Base-by-base conservation (phyloP, 2,113 vertebrate genomes). In the Dicerorhinus sumatrensis region DNA sequence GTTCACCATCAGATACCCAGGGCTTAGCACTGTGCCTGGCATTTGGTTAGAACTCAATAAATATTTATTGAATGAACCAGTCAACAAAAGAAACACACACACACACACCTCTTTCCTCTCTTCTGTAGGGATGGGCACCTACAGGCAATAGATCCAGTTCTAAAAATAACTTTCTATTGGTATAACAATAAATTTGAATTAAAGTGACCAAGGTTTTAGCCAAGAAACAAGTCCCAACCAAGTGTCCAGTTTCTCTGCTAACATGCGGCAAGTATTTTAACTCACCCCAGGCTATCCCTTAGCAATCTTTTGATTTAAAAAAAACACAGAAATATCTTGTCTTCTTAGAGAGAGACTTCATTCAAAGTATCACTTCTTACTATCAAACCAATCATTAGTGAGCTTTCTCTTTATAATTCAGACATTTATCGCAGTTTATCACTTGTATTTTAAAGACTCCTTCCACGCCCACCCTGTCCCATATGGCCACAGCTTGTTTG, bases 401-500 rank as follows among this genome's bases (percentile, higher is more conserved):
- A 92, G 65, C 54, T 56, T 89, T 70, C 80, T 70, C 72, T 85
- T 81, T n/a, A 3, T 56, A 51, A 88, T 42, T 84, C 54, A 70
- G 92, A 62, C 75, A 76, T 67, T 87, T 60, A 65, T 85, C 90
- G 91, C 18, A 39, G 92, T 75, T 90, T 88, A 94, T 94, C 84
- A 58, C 42, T 92, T 39, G 6, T 69, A 56, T 88, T 90, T 92
- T 72, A 84, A 79, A 97, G 79, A 48, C 65, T 62, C 72, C 67
- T 69, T 54, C 95, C 73, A 67, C 36, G 0, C 89, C 86, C 89
- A 76, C 77, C 80, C 85, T 60, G 16, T 70, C 72, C 25, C 97
- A 96, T 67, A 95, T 88, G 97, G 97, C 51, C 92, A 81, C 92
- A 84, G 96, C 65, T 97, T 98, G 97, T 98, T 98, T 98, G 90